Percentiles rank a stretch among this genome's conserved stretches.
Evolutionary conservation across 2,797 vertebrate genomes (phyloP).

Genomic region (Chloroceryle inda): DNA sequence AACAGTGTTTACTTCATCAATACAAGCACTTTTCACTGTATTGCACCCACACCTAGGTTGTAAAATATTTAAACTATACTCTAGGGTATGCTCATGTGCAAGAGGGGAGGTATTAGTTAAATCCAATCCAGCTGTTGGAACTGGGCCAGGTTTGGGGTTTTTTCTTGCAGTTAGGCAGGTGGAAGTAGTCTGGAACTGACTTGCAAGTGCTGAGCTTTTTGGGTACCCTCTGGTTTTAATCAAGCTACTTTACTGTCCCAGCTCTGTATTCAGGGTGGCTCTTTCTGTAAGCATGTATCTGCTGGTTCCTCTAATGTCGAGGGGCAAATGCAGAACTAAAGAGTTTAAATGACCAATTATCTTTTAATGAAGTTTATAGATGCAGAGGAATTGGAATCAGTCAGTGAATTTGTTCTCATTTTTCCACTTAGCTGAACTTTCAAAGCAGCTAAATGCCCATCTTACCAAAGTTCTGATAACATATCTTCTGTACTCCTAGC

Average conservation of each 20-base stretch:
- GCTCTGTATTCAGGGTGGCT: background rate
- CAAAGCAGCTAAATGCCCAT: background rate
- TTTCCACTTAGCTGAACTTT: background rate
- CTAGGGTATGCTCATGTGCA: background rate
- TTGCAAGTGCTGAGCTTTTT: background rate
- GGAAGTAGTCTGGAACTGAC: slow-evolving; percentile 20
- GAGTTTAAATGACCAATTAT: background rate
- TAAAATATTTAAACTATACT: background rate
- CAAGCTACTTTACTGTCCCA: background rate
- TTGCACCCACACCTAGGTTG: background rate
- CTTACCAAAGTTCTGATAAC: background rate
- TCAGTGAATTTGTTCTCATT: background rate
- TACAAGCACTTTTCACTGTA: background rate
- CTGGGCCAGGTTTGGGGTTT: background rate
- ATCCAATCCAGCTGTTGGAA: slow-evolving; percentile 29
- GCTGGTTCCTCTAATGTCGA: background rate
- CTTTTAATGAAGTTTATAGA: background rate
- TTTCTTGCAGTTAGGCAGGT: slow-evolving; percentile 25
- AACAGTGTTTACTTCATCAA: background rate
- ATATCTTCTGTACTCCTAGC: background rate
- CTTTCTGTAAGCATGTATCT: background rate
- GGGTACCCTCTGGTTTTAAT: background rate
- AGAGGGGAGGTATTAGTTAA: background rate
- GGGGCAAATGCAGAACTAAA: background rate
- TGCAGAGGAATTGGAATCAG: background rate